Evolutionary conservation across 2,888 invertebrate genomes (phyloP).

Genomic region (Phaedon cochleariae): DNA sequence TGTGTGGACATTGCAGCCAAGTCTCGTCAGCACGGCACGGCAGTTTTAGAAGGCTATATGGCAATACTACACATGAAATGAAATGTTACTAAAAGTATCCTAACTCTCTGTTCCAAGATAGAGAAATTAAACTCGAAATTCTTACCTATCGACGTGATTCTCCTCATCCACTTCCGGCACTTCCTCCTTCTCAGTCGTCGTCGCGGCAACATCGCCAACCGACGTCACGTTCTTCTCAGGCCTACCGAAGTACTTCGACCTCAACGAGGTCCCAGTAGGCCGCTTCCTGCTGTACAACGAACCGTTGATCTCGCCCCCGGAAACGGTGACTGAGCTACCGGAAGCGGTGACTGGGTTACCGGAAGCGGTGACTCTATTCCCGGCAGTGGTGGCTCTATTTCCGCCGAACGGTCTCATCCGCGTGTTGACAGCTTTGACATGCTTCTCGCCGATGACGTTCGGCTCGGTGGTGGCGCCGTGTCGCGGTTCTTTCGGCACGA

Average conservation of each 20-base stretch:
- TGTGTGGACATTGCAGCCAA: too few relatives aligned
- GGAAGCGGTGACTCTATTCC: too few relatives aligned
- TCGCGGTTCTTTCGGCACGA: conserved; percentile 59
- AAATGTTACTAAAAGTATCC: too few relatives aligned
- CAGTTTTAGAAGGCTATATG: too few relatives aligned
- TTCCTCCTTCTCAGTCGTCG: conserved; percentile 41
- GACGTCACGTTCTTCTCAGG: conserved; percentile 37
- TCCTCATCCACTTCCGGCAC: too few relatives aligned
- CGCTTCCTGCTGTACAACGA: background rate
- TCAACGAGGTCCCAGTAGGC: background rate
- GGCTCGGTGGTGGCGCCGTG: conserved; percentile 40
- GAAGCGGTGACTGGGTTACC: conserved; percentile 32
- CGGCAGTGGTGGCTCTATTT: conserved; percentile 53
- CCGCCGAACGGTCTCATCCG: conserved; percentile 56
- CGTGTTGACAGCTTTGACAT: conserved; percentile 52
- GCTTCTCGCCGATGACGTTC: conserved; percentile 49
- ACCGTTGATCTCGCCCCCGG: background rate
- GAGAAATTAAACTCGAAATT: too few relatives aligned
- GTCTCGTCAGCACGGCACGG: too few relatives aligned
- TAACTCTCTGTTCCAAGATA: too few relatives aligned
- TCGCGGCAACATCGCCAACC: conserved; percentile 36
- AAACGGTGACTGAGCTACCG: conserved; percentile 22
- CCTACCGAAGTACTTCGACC: background rate
- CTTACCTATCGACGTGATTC: too few relatives aligned
- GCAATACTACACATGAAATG: too few relatives aligned